Conservation (phyloP, 2,113 vertebrate species). For the Phocoena phocoena region DNA sequence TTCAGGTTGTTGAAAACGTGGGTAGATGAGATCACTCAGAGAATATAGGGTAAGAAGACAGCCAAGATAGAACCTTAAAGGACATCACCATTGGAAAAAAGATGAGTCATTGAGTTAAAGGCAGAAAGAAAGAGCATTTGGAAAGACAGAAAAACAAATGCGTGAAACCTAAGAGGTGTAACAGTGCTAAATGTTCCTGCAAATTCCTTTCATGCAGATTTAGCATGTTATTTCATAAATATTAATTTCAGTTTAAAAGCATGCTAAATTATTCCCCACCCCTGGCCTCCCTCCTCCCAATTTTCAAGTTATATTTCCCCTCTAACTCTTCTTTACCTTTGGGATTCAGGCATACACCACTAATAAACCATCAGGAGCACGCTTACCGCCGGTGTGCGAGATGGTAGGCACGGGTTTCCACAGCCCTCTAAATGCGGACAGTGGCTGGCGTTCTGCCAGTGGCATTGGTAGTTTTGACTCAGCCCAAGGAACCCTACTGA, state of each 20-base stretch:
- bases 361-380: neutral
- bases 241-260: neutral
- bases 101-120: conserved; percentile 36
- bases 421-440: neutral
- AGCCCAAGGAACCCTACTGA: neutral
- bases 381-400: neutral
- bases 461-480: neutral
- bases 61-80: neutral
- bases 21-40: conserved; percentile 7
- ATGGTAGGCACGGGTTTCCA: neutral
- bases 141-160: neutral
- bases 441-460: neutral
- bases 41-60: neutral
- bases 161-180: neutral
- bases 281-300: neutral
- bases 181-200: neutral
- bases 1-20: neutral
- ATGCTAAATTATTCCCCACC: neutral
- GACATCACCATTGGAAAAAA: neutral
- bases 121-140: neutral
- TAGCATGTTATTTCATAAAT: neutral
- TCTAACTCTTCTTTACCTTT: neutral
- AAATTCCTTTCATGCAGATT: neutral
- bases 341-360: neutral
- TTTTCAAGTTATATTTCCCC: neutral